These are phyloP conservation scores for Phasianus colchicus DNA, from an alignment of 2,113 vertebrate species.

Conservation along the genomic window DNA sequence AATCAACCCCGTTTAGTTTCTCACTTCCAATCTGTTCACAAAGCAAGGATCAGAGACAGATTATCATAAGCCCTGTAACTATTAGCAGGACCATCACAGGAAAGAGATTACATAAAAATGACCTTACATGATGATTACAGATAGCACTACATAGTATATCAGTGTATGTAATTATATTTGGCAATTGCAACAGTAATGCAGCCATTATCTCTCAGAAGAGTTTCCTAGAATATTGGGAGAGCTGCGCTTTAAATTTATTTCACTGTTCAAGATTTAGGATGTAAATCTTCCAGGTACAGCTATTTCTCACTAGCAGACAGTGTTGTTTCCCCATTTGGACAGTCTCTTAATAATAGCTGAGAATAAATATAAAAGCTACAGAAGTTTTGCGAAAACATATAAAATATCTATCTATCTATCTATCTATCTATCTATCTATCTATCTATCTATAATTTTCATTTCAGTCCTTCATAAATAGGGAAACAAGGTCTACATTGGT, in stretches of 20 bases:
- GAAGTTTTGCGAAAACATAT: background rate
- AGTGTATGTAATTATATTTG: slow-evolving; percentile 28
- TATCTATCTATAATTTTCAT: background rate
- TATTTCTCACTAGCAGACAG: background rate
- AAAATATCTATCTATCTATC: no score
- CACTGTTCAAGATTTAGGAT: background rate
- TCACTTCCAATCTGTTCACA: background rate
- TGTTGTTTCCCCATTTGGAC: background rate
- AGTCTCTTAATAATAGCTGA: background rate
- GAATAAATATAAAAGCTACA: background rate
- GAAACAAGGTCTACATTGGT: background rate
- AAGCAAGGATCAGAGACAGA: background rate
- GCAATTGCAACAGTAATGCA: slow-evolving; percentile 24
- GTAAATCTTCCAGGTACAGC: background rate
- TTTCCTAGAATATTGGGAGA: slow-evolving; percentile 22
- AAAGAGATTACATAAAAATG: slow-evolving; percentile 36
- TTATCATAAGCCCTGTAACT: background rate
- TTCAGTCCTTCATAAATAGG: background rate
- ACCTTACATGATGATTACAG: slow-evolving; percentile 38
- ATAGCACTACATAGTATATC: background rate
- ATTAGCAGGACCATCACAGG: slow-evolving; percentile 23
- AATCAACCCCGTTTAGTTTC: slow-evolving; percentile 27
- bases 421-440: background rate
- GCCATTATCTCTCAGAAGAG: slow-evolving; percentile 3
- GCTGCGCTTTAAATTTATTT: slow-evolving; percentile 23